Conservation (phyloP, 1,140 invertebrate genomes). For the Penaeus indicus region DNA sequence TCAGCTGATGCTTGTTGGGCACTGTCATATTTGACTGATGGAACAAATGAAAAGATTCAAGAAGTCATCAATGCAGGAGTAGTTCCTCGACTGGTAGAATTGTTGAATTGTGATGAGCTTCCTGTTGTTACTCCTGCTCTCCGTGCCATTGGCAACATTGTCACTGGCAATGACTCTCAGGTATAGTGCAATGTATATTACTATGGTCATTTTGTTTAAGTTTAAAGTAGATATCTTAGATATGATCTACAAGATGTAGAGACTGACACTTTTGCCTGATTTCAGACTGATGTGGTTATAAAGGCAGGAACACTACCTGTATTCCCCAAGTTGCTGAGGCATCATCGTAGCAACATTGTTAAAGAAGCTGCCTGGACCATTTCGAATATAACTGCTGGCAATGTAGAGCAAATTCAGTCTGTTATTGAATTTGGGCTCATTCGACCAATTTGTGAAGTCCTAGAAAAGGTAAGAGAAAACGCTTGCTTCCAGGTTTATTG, state of each 20-base stretch:
- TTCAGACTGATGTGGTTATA: slow-evolving; percentile 92
- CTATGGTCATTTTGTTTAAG: no score
- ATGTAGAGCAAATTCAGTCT: slow-evolving; percentile 80
- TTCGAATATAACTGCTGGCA: slow-evolving; percentile 87
- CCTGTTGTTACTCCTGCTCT: slow-evolving; percentile 89
- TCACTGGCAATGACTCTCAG: slow-evolving; percentile 76
- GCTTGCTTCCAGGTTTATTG: neutral
- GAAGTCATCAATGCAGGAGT: slow-evolving; percentile 82
- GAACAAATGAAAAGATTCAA: slow-evolving; percentile 92
- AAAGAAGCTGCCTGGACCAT: slow-evolving; percentile 89
- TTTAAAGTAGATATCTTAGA: no score
- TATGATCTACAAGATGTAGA: no score
- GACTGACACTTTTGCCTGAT: neutral
- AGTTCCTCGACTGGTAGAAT: slow-evolving; percentile 81
- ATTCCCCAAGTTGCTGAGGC: slow-evolving; percentile 81
- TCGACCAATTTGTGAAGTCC: slow-evolving; percentile 78
- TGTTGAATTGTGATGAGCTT: slow-evolving; percentile 78
- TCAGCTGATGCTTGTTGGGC: slow-evolving; percentile 96
- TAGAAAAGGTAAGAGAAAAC: slow-evolving; percentile 73
- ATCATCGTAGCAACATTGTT: slow-evolving; percentile 83
- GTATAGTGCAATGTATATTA: neutral
- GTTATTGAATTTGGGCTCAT: slow-evolving; percentile 82
- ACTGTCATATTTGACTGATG: slow-evolving; percentile 95
- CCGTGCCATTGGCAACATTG: slow-evolving; percentile 79
- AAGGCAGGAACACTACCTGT: slow-evolving; percentile 82